Evolutionary conservation across 2,113 vertebrate genomes (phyloP).

Genomic region (Garra rufa): DNA sequence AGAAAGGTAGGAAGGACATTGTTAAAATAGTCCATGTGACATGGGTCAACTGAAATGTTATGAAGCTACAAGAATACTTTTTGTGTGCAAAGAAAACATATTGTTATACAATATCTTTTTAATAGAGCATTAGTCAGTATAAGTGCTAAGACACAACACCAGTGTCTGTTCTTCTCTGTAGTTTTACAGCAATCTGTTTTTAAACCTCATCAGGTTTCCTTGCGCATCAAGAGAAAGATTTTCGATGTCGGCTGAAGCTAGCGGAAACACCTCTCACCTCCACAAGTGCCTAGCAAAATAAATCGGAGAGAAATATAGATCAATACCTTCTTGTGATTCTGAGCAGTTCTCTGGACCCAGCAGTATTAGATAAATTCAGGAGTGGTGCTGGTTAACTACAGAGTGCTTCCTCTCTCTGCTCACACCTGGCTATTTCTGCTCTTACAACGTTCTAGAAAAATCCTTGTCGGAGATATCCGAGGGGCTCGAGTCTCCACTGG

Average conservation of each 20-base stretch:
- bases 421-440: conserved; percentile 18
- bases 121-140: neutral
- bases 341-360: conserved; percentile 9
- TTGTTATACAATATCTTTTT: too few relatives aligned
- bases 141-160: neutral
- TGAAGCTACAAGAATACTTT: too few relatives aligned
- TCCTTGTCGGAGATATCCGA: conserved; percentile 1
- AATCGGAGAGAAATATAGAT: conserved; percentile 29
- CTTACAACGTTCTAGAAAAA: neutral
- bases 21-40: too few relatives aligned
- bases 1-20: too few relatives aligned
- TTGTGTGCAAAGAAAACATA: too few relatives aligned
- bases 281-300: conserved; percentile 12
- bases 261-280: conserved; percentile 10
- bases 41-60: too few relatives aligned
- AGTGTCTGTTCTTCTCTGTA: neutral
- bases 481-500: neutral
- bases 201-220: neutral
- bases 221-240: conserved; percentile 15
- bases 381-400: conserved; percentile 10
- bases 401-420: neutral
- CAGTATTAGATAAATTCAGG: neutral
- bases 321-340: conserved; percentile 33
- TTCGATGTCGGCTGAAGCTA: conserved; percentile 1
- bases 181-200: conserved; percentile 2